Evolutionary conservation across 2,113 vertebrate species (phyloP).

Genomic region (Nothobranchius furzeri): DNA sequence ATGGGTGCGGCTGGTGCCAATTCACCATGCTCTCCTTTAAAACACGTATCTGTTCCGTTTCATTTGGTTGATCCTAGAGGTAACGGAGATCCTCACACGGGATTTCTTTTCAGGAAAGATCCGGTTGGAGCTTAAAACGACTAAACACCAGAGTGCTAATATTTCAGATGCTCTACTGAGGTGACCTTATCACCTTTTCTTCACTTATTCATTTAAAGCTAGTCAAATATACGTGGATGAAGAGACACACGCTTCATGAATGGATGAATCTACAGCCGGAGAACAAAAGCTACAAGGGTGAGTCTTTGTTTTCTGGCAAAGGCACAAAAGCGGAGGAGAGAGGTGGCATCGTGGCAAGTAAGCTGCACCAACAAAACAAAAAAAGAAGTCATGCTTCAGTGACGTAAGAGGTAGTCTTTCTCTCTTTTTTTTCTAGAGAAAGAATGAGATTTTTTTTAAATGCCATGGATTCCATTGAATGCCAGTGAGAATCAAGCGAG

Average conservation of each 20-base stretch:
- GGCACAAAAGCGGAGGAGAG: slow-evolving; percentile 37
- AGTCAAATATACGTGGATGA: slow-evolving; percentile 12
- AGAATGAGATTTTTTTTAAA: slow-evolving; percentile 47
- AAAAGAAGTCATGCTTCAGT: slow-evolving; percentile 65
- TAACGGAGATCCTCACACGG: neutral
- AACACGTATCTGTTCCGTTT: neutral
- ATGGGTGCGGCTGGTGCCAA: neutral
- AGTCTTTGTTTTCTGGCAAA: slow-evolving; percentile 40
- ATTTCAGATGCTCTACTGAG: slow-evolving; percentile 28
- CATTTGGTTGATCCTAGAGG: slow-evolving; percentile 10
- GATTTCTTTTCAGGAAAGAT: slow-evolving; percentile 2
- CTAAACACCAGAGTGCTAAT: slow-evolving; percentile 18
- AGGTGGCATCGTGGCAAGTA: slow-evolving; percentile 40
- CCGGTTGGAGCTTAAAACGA: neutral
- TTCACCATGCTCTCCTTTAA: neutral
- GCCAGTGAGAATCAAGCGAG: slow-evolving; percentile 70
- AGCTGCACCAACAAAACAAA: slow-evolving; percentile 57
- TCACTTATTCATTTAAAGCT: slow-evolving; percentile 30
- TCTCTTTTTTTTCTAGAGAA: slow-evolving; percentile 41
- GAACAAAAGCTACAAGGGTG: slow-evolving; percentile 24
- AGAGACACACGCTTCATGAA: slow-evolving; percentile 12
- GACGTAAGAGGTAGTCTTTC: slow-evolving; percentile 56
- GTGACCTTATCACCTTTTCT: slow-evolving; percentile 23
- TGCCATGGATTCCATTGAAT: slow-evolving; percentile 67
- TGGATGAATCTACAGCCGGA: slow-evolving; percentile 14